Conservation (phyloP, 2,113 vertebrate species). For the Oenanthe oenanthe region DNA sequence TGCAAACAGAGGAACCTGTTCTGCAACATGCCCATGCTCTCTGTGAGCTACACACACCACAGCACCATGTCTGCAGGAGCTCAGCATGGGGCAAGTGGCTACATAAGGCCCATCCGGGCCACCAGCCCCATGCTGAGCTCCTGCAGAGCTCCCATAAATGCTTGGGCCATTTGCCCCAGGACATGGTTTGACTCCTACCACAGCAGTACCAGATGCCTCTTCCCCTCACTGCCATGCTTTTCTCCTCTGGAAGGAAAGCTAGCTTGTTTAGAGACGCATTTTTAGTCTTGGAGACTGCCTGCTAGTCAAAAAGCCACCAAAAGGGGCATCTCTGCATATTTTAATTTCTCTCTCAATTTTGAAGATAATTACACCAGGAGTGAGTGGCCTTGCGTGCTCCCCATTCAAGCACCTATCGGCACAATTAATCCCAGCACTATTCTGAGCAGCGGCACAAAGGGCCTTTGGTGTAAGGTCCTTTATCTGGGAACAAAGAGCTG, state of each 20-base stretch:
- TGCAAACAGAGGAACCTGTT: slow-evolving; percentile 57
- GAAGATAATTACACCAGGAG: slow-evolving; percentile 42
- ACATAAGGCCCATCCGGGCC: neutral
- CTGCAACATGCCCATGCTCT: neutral
- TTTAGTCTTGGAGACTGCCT: neutral
- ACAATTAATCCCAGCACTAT: slow-evolving; percentile 71
- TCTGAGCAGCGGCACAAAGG: slow-evolving; percentile 74
- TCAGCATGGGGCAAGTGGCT: accelerated
- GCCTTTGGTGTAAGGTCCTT: slow-evolving; percentile 67
- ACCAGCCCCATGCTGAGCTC: accelerated
- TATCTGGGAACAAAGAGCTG: slow-evolving; percentile 76
- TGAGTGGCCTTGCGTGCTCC: neutral
- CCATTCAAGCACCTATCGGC: slow-evolving; percentile 74
- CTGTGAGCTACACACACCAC: neutral
- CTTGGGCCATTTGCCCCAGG: neutral
- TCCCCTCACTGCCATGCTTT: accelerated
- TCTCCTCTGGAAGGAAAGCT: neutral
- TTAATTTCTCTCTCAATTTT: slow-evolving; percentile 28
- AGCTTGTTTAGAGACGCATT: neutral
- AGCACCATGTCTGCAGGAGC: neutral
- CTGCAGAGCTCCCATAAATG: neutral
- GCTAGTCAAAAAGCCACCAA: slow-evolving; percentile 4
- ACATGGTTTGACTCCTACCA: neutral
- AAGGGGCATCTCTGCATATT: neutral
- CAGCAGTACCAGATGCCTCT: neutral